Conservation (phyloP, 2,888 invertebrate genomes). For the Pheosia tremula region DNA sequence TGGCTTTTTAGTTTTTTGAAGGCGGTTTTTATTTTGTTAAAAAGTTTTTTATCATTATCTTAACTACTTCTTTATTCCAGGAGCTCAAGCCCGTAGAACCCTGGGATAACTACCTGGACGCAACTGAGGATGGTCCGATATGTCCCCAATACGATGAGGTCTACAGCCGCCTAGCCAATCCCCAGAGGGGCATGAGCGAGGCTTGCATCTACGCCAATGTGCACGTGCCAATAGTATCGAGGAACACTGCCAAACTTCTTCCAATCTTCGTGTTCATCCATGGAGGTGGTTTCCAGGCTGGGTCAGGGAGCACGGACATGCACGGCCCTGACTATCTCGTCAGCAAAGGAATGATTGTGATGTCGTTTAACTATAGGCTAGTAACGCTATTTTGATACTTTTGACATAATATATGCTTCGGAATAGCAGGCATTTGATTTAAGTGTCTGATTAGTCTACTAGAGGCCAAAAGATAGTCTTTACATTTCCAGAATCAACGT, state of each 20-base stretch:
- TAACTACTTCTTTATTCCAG: constrained; percentile 35
- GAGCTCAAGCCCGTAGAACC: constrained; percentile 63
- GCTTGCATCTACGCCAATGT: constrained; percentile 36
- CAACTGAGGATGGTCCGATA: constrained; percentile 76
- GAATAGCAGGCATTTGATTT: too few species aligned
- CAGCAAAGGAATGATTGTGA: constrained; percentile 5
- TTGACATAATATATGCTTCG: background rate
- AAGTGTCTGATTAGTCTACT: too few species aligned
- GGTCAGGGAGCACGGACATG: constrained; percentile 8
- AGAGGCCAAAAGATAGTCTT: too few species aligned
- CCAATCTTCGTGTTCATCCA: constrained; percentile 9
- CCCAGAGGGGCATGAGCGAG: constrained; percentile 32
- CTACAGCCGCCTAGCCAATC: constrained; percentile 21
- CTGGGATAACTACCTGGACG: constrained; percentile 61
- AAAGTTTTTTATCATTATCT: too few species aligned
- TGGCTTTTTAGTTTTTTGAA: too few species aligned
- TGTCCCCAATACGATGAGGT: constrained; percentile 76
- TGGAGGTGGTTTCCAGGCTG: constrained; percentile 12
- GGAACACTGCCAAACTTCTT: background rate
- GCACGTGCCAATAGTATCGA: constrained; percentile 22
- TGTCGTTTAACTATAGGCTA: constrained; percentile 11
- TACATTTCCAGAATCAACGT: constrained; percentile 24
- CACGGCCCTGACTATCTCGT: constrained; percentile 17
- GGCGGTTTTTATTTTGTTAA: too few species aligned
- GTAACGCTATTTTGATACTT: background rate